Evolutionary conservation across 2,113 vertebrate genomes (phyloP), one percentile per base, ranked within the genome.

Genomic region (Cygnus atratus): DNA sequence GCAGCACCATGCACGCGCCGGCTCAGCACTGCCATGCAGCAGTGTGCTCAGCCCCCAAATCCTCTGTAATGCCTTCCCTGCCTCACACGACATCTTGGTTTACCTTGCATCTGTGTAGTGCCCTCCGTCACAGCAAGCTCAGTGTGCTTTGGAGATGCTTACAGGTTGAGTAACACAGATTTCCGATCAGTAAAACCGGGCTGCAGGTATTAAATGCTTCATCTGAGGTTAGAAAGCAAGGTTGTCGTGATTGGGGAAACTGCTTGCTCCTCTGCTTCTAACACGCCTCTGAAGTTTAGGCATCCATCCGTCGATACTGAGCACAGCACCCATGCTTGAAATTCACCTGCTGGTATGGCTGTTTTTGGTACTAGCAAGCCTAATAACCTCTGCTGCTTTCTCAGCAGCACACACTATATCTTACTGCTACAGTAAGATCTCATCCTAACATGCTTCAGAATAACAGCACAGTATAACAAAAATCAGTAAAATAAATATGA

Each of bases 81-180:
- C 44, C 33, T 67, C 43, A 26, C 9, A 2, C 18, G 57, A 41
- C 50, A 67, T 66, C 31, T 67, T 39, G 7, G 26, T 62, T 87
- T 58, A n/a, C 41, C 20, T 48, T 62, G 17, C 18, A 26, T 52
- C 55, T 48, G n/a, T 37, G 13, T 33, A 33, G 33, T 67, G 31
- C 25, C 25, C 57, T 78, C 67, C 3, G 1, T 84, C 82, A 68
- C 33, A 57, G 80, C 84, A 88, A 71, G 52, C 61, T 88, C 39
- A 55, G 39, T 86, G 79, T 80, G 66, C 85, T 96, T 67, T 84
- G 72, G 62, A 90, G 39, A 46, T 80, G 18, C 59, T 86, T 61
- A 52, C 8, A 67, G n/a, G 37, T n/a, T 67, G 68, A 85, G 57
- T 70, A 54, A 57, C 26, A 20, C 37, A 19, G 11, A 57, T 86